These are phyloP conservation scores for Hippoglossus stenolepis DNA, from an alignment of 2,113 vertebrate genomes.

Conservation along the genomic window DNA sequence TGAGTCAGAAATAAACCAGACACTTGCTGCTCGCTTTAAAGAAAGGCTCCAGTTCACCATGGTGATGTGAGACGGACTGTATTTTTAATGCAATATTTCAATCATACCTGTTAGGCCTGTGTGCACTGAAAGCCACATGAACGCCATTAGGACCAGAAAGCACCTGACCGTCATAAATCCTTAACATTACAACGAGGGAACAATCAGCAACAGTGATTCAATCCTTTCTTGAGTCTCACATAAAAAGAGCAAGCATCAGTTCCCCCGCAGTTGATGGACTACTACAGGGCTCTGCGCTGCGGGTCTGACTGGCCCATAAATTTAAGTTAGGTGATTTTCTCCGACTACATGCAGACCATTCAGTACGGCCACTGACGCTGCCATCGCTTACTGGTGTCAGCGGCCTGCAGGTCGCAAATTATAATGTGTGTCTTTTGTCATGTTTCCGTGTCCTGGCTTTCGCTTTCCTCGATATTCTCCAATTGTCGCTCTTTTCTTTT, in stretches of 20 bases:
- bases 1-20: too few relatives aligned
- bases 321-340: conserved; percentile 33
- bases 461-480: conserved; percentile 1
- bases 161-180: conserved; percentile 13
- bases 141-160: conserved; percentile 20
- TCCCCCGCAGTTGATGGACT: conserved; percentile 45
- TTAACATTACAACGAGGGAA: conserved; percentile 31
- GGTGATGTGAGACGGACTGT: neutral
- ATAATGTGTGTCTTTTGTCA: conserved; percentile 33
- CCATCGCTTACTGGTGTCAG: conserved; percentile 30
- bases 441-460: neutral
- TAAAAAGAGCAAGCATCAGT: conserved; percentile 35
- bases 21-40: too few relatives aligned
- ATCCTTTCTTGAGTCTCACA: neutral
- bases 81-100: neutral
- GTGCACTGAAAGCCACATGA: neutral
- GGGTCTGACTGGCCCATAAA: conserved; percentile 40
- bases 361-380: conserved; percentile 9
- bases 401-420: conserved; percentile 18
- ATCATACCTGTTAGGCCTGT: neutral
- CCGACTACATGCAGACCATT: neutral
- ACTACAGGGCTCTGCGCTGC: conserved; percentile 26
- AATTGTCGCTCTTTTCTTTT: conserved; percentile 8
- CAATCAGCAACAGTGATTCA: conserved; percentile 50
- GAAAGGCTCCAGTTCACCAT: too few relatives aligned